Conservation (phyloP, 1,140 invertebrate species). For the Leptopilina boulardi region DNA sequence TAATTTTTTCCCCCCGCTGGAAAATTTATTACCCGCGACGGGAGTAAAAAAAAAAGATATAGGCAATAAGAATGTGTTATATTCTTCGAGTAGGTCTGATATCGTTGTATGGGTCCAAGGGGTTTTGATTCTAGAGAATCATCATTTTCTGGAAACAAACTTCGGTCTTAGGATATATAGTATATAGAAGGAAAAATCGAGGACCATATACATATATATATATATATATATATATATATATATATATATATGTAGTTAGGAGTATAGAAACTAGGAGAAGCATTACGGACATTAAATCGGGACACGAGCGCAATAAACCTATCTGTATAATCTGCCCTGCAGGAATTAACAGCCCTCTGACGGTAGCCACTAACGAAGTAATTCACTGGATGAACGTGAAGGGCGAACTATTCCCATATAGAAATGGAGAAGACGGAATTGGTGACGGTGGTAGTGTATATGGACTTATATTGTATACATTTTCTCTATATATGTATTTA, state of each 20-base stretch:
- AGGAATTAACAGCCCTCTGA: constrained; percentile 77
- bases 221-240: too few species aligned
- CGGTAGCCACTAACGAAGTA: constrained; percentile 78
- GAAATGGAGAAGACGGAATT: constrained; percentile 40
- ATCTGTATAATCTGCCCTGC: constrained; percentile 77
- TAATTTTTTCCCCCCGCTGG: not conserved
- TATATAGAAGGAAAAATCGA: constrained; percentile 12
- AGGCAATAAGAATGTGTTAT: not conserved
- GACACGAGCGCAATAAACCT: constrained; percentile 77
- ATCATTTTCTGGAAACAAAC: constrained; percentile 8
- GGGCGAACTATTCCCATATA: constrained; percentile 56
- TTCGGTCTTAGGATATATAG: not conserved
- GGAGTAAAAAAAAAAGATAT: not conserved
- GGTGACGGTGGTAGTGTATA: constrained; percentile 45
- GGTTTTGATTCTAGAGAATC: not conserved
- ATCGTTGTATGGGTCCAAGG: not conserved
- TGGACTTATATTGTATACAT: constrained; percentile 46
- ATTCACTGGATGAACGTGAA: constrained; percentile 76
- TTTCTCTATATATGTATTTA: constrained; percentile 45
- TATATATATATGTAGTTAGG: not conserved
- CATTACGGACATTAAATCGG: constrained; percentile 77
- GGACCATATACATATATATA: constrained; percentile 3
- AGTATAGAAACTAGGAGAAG: constrained; percentile 46
- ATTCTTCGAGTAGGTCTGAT: constrained; percentile 17
- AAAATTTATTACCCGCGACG: constrained; percentile 27